Conservation (phyloP, 2,113 vertebrate species). For the Odontophorus gujanensis region DNA sequence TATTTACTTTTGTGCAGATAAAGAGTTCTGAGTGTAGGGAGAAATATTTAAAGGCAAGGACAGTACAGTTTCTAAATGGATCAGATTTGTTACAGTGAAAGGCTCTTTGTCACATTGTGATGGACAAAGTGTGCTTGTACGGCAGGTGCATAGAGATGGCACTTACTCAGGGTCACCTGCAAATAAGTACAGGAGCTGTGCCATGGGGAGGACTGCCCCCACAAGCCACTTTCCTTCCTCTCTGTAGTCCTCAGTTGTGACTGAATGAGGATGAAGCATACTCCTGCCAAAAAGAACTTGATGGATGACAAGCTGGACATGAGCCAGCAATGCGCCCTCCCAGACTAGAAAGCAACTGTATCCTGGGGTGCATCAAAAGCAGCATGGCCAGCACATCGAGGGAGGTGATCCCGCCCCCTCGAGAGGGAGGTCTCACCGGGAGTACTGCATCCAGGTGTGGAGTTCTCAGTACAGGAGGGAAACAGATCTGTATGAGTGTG, state of each 20-base stretch:
- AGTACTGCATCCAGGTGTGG: too few species aligned
- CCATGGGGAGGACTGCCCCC: background rate
- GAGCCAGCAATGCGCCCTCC: too few species aligned
- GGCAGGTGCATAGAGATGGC: rapidly evolving
- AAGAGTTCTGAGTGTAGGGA: background rate
- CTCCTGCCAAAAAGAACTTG: too few species aligned
- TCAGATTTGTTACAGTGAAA: background rate
- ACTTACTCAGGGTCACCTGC: background rate
- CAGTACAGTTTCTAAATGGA: background rate
- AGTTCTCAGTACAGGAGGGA: too few species aligned
- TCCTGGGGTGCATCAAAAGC: too few species aligned
- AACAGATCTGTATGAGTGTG: too few species aligned
- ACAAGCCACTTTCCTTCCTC: background rate
- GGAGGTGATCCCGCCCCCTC: too few species aligned
- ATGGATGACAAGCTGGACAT: too few species aligned
- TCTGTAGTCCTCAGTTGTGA: background rate
- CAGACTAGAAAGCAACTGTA: too few species aligned
- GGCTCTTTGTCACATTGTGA: background rate
- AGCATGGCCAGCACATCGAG: too few species aligned
- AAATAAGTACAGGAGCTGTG: background rate
- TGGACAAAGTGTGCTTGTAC: background rate
- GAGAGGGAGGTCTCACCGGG: too few species aligned
- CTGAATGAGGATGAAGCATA: background rate
- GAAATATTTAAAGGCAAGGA: background rate
- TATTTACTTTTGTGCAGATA: background rate